These are phyloP conservation scores for Oncorhynchus kisutch DNA, from an alignment of 2,113 vertebrate genomes.

Conservation along the genomic window DNA sequence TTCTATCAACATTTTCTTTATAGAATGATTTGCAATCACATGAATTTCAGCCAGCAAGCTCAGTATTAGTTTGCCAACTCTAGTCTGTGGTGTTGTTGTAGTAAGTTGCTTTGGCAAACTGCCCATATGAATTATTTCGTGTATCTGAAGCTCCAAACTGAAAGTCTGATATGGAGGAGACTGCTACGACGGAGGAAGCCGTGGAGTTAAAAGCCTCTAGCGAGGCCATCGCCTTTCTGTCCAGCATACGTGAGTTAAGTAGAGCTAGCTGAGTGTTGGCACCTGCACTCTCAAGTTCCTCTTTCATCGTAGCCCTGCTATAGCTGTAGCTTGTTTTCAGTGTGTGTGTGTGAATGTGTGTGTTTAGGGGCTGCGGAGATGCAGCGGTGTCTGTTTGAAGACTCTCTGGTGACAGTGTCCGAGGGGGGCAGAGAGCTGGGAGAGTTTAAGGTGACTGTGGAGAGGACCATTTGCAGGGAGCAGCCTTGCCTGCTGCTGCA, in stretches of 20 bases:
- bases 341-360: not conserved
- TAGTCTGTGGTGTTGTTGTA: no score
- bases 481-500: slow-evolving; percentile 74
- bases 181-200: not conserved
- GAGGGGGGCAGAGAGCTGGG: slow-evolving; percentile 70
- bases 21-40: no score
- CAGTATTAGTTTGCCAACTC: no score
- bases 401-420: slow-evolving; percentile 74
- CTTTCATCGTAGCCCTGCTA: no score
- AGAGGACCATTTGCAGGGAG: slow-evolving; percentile 55
- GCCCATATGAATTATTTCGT: no score
- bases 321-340: not conserved
- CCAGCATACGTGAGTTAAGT: slow-evolving; percentile 65
- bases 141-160: no score
- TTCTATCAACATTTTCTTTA: no score
- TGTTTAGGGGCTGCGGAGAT: slow-evolving; percentile 70
- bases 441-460: slow-evolving; percentile 71
- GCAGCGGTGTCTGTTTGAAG: slow-evolving; percentile 74
- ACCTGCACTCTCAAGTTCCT: not conserved
- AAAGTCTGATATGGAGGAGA: slow-evolving; percentile 41
- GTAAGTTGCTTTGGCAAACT: no score
- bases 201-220: slow-evolving; percentile 49
- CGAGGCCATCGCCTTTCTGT: slow-evolving; percentile 68
- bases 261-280: not conserved
- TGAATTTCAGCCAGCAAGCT: no score